Conservation (phyloP, 1,140 invertebrate genomes). For the Drosophila micromelanica region DNA sequence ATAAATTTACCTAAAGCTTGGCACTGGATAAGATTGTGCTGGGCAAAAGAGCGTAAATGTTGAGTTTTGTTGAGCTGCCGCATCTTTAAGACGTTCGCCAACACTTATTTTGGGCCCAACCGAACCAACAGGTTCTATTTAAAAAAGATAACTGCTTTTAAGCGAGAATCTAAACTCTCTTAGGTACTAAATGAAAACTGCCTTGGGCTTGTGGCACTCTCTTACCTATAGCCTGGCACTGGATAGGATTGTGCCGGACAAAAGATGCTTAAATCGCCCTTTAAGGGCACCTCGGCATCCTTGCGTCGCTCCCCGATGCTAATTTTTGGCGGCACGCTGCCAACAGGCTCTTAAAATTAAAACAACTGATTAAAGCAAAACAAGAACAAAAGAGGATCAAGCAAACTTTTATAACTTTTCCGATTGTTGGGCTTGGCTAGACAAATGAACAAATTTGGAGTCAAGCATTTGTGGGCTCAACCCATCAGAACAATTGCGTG, state of each 20-base stretch:
- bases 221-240: slow-evolving; percentile 88
- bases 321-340: slow-evolving; percentile 89
- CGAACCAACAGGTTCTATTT: slow-evolving; percentile 89
- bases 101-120: slow-evolving; percentile 88
- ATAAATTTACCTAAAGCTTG: slow-evolving; percentile 87
- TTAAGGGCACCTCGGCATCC: slow-evolving; percentile 74
- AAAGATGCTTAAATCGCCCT: slow-evolving; percentile 71
- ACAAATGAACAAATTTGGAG: slow-evolving; percentile 23
- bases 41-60: slow-evolving; percentile 85
- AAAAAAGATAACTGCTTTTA: neutral
- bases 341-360: slow-evolving; percentile 87
- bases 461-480: neutral
- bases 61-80: slow-evolving; percentile 85
- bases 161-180: neutral
- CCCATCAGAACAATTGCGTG: slow-evolving; percentile 38
- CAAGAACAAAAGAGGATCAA: slow-evolving; percentile 11
- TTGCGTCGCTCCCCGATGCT: slow-evolving; percentile 87
- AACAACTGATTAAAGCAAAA: slow-evolving; percentile 31
- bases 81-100: slow-evolving; percentile 86
- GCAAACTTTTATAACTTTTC: slow-evolving; percentile 64
- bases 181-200: slow-evolving; percentile 52
- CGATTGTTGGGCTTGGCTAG: slow-evolving; percentile 12
- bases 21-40: slow-evolving; percentile 88
- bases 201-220: slow-evolving; percentile 21
- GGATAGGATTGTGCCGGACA: slow-evolving; percentile 89